Evolutionary conservation across 2,888 invertebrate genomes (phyloP).

Genomic region (Drosophila sordidula): DNA sequence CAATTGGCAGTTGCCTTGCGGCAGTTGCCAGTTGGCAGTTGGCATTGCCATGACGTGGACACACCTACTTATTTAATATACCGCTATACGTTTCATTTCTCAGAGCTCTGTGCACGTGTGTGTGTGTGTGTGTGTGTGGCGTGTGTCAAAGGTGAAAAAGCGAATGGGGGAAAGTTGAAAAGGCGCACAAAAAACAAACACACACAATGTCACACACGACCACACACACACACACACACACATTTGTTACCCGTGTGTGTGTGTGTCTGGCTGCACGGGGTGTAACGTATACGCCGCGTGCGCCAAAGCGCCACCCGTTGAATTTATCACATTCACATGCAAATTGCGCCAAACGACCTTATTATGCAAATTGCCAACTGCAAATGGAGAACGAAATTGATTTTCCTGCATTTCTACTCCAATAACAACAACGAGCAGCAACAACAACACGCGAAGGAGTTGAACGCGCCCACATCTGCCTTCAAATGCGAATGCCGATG

Average conservation of each 20-base stretch:
- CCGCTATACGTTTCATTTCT: constrained; percentile 74
- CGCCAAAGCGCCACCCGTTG: constrained; percentile 53
- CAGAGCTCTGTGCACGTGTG: constrained; percentile 8
- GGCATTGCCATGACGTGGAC: constrained; percentile 58
- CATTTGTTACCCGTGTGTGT: constrained; percentile 2
- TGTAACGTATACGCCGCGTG: constrained; percentile 67
- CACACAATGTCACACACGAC: constrained; percentile 9
- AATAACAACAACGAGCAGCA: constrained; percentile 25
- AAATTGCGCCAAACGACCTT: constrained; percentile 85
- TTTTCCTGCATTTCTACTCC: constrained; percentile 79
- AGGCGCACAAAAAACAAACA: constrained; percentile 55
- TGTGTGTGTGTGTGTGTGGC: constrained; percentile 7
- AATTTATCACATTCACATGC: constrained; percentile 85
- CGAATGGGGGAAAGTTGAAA: constrained; percentile 53
- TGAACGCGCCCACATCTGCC: constrained; percentile 47
- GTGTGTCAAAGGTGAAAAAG: constrained; percentile 69
- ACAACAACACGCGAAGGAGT: constrained; percentile 29
- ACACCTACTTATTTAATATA: constrained; percentile 80
- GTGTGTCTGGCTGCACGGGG: constrained; percentile 34
- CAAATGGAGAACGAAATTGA: constrained; percentile 85
- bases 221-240: too few relatives aligned
- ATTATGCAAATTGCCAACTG: constrained; percentile 85
- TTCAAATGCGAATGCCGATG: constrained; percentile 32
- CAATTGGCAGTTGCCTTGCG: constrained; percentile 34
- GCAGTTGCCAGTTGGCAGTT: constrained; percentile 30